phyloP scores from a whole-genome alignment of 2,113 vertebrate species.

The Oryzias melastigma region DNA sequence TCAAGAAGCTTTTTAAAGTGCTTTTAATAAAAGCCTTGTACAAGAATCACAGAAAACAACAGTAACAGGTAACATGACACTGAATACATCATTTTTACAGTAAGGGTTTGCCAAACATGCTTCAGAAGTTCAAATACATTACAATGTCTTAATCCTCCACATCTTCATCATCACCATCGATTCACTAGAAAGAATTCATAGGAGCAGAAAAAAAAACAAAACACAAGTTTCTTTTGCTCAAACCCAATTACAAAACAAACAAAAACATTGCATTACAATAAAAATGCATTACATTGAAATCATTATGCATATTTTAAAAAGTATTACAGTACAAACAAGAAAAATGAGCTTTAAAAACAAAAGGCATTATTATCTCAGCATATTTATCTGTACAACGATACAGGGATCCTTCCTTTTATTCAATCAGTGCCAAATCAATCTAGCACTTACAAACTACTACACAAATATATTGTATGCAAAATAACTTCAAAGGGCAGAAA shows the following conservation, averaged over 20 bases:
- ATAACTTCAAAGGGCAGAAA: slow-evolving; percentile 14
- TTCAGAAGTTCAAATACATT: slow-evolving; percentile 76
- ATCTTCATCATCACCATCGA: slow-evolving; percentile 52
- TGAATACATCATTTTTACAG: slow-evolving; percentile 77
- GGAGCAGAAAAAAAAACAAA: slow-evolving; percentile 56
- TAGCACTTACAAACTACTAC: slow-evolving; percentile 53
- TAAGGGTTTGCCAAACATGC: slow-evolving; percentile 77
- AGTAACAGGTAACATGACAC: slow-evolving; percentile 70
- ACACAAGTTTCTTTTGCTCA: slow-evolving; percentile 60
- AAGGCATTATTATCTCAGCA: slow-evolving; percentile 37
- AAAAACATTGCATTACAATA: slow-evolving; percentile 61
- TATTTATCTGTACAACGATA: slow-evolving; percentile 42
- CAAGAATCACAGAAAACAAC: slow-evolving; percentile 75
- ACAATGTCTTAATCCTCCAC: slow-evolving; percentile 57
- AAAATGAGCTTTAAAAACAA: slow-evolving; percentile 50
- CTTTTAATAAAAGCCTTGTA: slow-evolving; percentile 80
- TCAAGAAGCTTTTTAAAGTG: slow-evolving; percentile 11
- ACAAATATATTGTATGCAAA: slow-evolving; percentile 35
- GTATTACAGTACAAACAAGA: slow-evolving; percentile 61
- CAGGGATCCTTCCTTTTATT: slow-evolving; percentile 45
- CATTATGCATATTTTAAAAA: slow-evolving; percentile 66
- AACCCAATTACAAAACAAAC: slow-evolving; percentile 60
- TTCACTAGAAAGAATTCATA: slow-evolving; percentile 67
- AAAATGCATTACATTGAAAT: slow-evolving; percentile 61
- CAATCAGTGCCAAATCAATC: slow-evolving; percentile 32